phyloP scores from a whole-genome alignment of 30 jellyfish, hydroid and myxozoan genomes.

The Clytia hemisphaerica region DNA sequence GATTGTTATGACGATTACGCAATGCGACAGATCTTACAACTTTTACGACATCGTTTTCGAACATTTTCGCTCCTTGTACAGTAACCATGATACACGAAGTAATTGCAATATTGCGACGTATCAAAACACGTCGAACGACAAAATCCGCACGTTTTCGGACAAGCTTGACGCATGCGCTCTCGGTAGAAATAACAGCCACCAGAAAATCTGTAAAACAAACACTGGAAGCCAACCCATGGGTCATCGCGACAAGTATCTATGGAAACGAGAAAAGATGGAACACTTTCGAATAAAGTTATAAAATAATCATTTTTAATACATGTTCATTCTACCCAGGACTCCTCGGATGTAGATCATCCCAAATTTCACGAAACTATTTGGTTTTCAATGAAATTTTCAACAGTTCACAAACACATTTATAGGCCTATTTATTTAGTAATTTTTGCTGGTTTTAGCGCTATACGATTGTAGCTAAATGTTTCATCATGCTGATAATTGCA shows the following conservation, averaged over 20 bases:
- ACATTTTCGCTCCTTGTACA: slow-evolving; percentile 1
- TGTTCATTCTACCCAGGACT: too few relatives aligned
- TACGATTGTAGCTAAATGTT: too few relatives aligned
- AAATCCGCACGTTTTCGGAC: slow-evolving; percentile 31
- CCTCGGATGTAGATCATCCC: neutral
- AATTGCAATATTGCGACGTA: slow-evolving; percentile 14
- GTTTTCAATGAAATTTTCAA: too few relatives aligned
- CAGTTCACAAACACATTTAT: too few relatives aligned
- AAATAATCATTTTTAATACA: too few relatives aligned
- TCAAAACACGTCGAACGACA: slow-evolving; percentile 32
- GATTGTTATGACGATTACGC: too few relatives aligned
- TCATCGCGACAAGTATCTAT: slow-evolving; percentile 26
- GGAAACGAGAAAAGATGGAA: neutral
- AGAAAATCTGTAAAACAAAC: slow-evolving; percentile 5
- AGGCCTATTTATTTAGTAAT: too few relatives aligned
- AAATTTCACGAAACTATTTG: neutral
- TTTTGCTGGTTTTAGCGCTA: neutral
- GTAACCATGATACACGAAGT: slow-evolving; percentile 2
- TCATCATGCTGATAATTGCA: too few relatives aligned
- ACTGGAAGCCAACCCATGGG: slow-evolving; percentile 25
- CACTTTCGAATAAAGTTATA: too few relatives aligned
- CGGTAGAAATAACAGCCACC: slow-evolving; percentile 21
- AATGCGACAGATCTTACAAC: slow-evolving; percentile 14
- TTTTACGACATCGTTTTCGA: neutral
- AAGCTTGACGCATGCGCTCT: slow-evolving; percentile 5